These are phyloP conservation scores for Acronicta alni DNA, from an alignment of 2,888 invertebrate species.

Conservation along the genomic window DNA sequence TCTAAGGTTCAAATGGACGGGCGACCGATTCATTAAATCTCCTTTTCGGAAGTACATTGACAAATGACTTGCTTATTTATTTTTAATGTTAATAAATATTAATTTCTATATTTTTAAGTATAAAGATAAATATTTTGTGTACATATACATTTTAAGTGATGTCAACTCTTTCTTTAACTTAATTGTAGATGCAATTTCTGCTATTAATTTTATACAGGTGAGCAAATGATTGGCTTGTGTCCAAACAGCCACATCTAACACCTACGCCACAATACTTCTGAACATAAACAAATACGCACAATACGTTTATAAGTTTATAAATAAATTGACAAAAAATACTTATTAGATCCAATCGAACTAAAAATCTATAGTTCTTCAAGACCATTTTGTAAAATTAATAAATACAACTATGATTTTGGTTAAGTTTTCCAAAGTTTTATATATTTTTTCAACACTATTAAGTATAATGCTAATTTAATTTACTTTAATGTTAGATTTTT, in stretches of 20 bases:
- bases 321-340: conserved; percentile 28
- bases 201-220: conserved; percentile 80
- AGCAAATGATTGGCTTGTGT: conserved; percentile 80
- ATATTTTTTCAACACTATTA: no score
- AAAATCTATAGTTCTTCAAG: neutral
- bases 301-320: conserved; percentile 46
- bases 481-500: neutral
- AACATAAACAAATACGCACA: conserved; percentile 76
- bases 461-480: neutral
- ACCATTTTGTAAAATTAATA: neutral
- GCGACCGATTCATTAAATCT: no score
- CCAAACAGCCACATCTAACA: conserved; percentile 75
- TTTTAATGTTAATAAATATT: no score
- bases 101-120: neutral
- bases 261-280: conserved; percentile 71
- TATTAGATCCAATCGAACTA: neutral
- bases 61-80: no score
- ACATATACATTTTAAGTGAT: conserved; percentile 22
- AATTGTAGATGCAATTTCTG: conserved; percentile 65
- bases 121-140: neutral
- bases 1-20: conserved; percentile 1
- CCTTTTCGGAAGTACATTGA: no score
- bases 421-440: neutral
- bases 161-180: conserved; percentile 57
- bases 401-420: neutral